Evolutionary conservation across 2,888 invertebrate genomes (phyloP).

Genomic region (Pristionchus japonicus): DNA sequence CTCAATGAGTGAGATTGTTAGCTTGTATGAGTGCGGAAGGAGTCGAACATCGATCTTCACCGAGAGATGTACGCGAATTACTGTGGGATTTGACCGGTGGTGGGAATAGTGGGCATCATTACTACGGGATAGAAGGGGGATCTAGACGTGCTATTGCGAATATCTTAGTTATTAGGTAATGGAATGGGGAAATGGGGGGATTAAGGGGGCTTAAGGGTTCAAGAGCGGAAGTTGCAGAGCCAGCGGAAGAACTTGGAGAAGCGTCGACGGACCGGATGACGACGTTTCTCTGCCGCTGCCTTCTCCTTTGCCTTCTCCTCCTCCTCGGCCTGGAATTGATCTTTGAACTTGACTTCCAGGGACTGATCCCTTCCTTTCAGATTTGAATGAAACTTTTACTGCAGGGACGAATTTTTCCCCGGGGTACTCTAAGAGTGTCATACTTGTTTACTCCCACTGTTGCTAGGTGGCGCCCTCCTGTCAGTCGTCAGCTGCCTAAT

Average conservation of each 20-base stretch:
- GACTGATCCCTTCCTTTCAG: neutral
- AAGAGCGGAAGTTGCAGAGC: slow-evolving; percentile 40
- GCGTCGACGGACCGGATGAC: neutral
- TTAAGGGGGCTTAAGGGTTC: neutral
- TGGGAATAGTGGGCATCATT: neutral
- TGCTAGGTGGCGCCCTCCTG: neutral
- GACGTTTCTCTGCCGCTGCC: slow-evolving; percentile 17
- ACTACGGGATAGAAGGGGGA: neutral
- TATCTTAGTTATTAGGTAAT: neutral
- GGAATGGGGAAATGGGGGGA: neutral
- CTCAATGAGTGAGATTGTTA: slow-evolving; percentile 14
- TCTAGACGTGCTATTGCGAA: neutral
- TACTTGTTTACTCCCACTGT: neutral
- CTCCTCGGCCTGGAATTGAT: slow-evolving; percentile 28
- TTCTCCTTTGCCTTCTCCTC: neutral
- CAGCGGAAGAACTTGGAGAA: slow-evolving; percentile 42
- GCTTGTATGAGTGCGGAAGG: neutral
- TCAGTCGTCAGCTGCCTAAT: neutral
- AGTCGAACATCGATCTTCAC: neutral
- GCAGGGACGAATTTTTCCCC: neutral
- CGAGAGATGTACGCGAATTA: slow-evolving; percentile 26
- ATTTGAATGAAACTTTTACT: too few relatives aligned
- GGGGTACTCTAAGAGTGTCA: neutral
- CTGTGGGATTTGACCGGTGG: slow-evolving; percentile 26
- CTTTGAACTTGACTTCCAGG: neutral